These are phyloP conservation scores for Paradoxurus hermaphroditus DNA, from an alignment of 2,113 vertebrate genomes.

Conservation along the genomic window DNA sequence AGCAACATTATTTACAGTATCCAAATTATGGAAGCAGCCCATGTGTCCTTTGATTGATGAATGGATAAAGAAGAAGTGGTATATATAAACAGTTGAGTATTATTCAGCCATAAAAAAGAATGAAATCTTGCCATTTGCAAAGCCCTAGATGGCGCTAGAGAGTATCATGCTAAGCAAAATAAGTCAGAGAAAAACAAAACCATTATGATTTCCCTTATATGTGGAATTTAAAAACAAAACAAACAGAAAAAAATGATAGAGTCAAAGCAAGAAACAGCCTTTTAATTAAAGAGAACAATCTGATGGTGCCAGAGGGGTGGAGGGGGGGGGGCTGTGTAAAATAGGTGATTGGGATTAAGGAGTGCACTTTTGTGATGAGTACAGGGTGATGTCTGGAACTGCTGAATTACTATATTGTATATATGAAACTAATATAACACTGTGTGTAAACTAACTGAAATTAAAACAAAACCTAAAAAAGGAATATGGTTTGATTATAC, in stretches of 20 bases:
- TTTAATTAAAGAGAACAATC: not conserved
- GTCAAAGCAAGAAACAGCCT: not conserved
- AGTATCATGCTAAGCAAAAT: not conserved
- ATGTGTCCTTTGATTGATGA: not conserved
- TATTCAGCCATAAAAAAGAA: not conserved
- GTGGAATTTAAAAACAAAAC: not conserved
- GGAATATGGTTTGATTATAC: no score
- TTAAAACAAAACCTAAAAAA: no score
- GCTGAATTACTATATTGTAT: not conserved
- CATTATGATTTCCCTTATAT: not conserved
- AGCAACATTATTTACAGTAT: not conserved
- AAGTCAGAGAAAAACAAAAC: not conserved
- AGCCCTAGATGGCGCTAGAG: not conserved
- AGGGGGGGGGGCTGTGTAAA: no score
- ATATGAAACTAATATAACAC: not conserved
- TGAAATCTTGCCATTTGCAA: not conserved
- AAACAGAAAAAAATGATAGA: not conserved
- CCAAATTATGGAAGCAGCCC: not conserved
- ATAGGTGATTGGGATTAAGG: not conserved
- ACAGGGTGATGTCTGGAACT: not conserved
- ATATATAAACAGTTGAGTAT: not conserved
- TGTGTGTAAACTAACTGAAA: not conserved
- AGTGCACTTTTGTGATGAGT: no score
- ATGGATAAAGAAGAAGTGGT: not conserved
- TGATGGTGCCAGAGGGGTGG: not conserved